Base-by-base conservation (phyloP, 2,797 vertebrate genomes). In the Rachycentron canadum region DNA sequence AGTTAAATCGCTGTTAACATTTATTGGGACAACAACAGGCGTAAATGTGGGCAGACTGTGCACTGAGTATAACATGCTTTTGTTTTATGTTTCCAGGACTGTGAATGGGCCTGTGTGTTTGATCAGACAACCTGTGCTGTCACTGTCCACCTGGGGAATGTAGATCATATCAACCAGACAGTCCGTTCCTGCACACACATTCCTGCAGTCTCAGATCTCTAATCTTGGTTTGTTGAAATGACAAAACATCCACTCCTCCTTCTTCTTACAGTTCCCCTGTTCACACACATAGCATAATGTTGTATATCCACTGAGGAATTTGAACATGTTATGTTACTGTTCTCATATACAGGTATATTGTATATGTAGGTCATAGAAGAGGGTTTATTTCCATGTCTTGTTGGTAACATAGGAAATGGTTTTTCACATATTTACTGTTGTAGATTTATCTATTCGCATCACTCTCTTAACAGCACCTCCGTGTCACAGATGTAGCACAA, bases 111-210 rank as follows among this genome's bases (percentile, higher is more conserved):
- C 1, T 8, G 55, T 47, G 60, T 49, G 45, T 69, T 49, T 19
- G 50, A 63, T 79, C 61, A 65, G 64, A 71, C 81, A 73, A 86
- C 64, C 68, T 0, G 30, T 59, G 34, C 57, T 58, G 73, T 64
- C 75, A 43, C 72, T 19, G 38, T 66, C 82, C 66, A 88, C 80
- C 62, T 68, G 84, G 55, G 69, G 85, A 86, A 92, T 89, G 84
- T 63, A 71, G 90, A 91, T 93, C 69, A 53, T 86, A 90, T 90
- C 91, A 82, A 66, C 5, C 53, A 45, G 45, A 66, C 73, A 81
- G 85, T 71, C 49, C 52, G 69, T 83, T 83, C 75, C 65, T 21
- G 13, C 64, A 28, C 75, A 68, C 65, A 66, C 87, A 87, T 90
- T 86, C 89, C 82, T 78, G 23, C 16, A 19, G 67, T 61, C 38